Percentiles rank a stretch among this genome's conserved stretches.
Conservation (phyloP, 1,140 invertebrate species). For the Ephestia elutella region DNA sequence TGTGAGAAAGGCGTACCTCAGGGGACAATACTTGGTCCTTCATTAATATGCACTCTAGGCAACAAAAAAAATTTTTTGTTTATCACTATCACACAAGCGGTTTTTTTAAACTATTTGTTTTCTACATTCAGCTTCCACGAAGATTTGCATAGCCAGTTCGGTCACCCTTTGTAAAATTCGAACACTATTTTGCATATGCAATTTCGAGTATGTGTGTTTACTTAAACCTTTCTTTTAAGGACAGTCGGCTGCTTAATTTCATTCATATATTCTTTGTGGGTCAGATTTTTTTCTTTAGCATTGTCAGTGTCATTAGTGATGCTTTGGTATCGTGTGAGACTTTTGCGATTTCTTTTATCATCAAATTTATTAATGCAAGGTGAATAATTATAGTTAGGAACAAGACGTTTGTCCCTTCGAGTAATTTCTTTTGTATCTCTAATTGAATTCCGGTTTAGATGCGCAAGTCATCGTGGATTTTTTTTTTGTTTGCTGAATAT, state of each 20-base stretch:
- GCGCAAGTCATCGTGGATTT: conserved; percentile 57
- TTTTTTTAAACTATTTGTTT: conserved; percentile 70
- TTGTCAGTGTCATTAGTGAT: conserved; percentile 63
- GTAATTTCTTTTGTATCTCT: conserved; percentile 62
- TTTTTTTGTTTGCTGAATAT: conserved; percentile 65
- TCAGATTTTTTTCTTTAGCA: conserved; percentile 52
- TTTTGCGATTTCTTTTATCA: conserved; percentile 23
- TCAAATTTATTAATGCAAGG: conserved; percentile 24
- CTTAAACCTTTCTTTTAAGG: conserved; percentile 65
- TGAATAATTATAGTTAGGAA: conserved; percentile 62
- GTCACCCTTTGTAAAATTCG: conserved; percentile 46
- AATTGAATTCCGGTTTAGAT: conserved; percentile 71
- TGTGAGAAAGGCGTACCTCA: conserved; percentile 61
- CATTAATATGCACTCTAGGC: conserved; percentile 46
- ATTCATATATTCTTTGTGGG: conserved; percentile 53
- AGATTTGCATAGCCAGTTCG: conserved; percentile 68
- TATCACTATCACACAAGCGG: conserved; percentile 64
- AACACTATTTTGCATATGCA: conserved; percentile 62
- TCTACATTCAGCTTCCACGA: conserved; percentile 66
- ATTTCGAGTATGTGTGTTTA: conserved; percentile 63
- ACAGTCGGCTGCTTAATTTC: conserved; percentile 60
- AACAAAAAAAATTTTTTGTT: conserved; percentile 66
- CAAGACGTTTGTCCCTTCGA: conserved; percentile 54
- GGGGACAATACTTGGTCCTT: conserved; percentile 39
- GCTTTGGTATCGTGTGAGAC: conserved; percentile 62